Conservation (phyloP, 2,888 invertebrate genomes). For the Sepiola atlantica region DNA sequence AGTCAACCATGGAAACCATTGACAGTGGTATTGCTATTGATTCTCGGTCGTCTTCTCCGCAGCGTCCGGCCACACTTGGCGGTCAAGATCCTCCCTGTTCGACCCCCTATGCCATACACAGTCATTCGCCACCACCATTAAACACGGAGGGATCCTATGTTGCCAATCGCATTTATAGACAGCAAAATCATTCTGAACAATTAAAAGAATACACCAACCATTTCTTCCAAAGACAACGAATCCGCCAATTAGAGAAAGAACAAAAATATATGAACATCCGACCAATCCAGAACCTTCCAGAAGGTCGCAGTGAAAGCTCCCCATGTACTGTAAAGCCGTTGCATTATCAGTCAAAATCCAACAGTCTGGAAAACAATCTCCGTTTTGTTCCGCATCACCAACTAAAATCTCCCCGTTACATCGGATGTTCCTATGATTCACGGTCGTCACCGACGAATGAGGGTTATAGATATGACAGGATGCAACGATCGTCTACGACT, state of each 20-base stretch:
- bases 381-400: not conserved
- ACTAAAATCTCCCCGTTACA: not conserved
- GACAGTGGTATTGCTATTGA: constrained; percentile 64
- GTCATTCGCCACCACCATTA: not conserved
- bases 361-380: not conserved
- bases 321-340: not conserved
- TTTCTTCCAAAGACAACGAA: not conserved
- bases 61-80: not conserved
- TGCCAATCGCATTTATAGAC: not conserved
- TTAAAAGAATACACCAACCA: not conserved
- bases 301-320: not conserved
- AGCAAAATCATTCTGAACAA: not conserved
- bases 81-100: not conserved
- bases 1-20: constrained; percentile 61
- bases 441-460: not conserved
- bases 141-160: not conserved
- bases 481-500: not conserved
- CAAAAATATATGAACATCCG: not conserved
- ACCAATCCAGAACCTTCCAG: not conserved
- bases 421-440: not conserved
- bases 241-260: not conserved
- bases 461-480: not conserved
- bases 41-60: constrained; percentile 49
- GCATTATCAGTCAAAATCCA: not conserved
- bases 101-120: not conserved